phyloP scores from a whole-genome alignment of 2,888 invertebrate species.

The Bombyx huttoni region DNA sequence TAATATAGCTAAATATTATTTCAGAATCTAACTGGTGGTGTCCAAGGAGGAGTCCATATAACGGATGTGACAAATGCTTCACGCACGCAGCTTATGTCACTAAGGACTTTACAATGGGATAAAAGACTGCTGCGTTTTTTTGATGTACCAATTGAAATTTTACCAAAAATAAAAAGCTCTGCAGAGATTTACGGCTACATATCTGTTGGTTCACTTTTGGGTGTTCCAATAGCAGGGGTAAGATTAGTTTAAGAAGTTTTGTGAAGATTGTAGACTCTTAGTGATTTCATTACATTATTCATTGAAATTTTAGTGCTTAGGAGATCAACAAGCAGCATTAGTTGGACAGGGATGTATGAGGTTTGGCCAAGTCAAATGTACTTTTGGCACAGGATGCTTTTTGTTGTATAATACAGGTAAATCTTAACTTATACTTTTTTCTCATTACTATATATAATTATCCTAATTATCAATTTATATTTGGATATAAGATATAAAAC shows the following conservation, averaged over 20 bases:
- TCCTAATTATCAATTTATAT: too few species aligned
- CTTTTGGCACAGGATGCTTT: slow-evolving; percentile 96
- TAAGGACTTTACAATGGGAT: slow-evolving; percentile 92
- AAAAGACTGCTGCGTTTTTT: slow-evolving; percentile 89
- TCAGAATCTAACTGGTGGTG: slow-evolving; percentile 75
- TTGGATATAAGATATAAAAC: too few species aligned
- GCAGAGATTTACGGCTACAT: slow-evolving; percentile 93
- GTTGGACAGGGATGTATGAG: slow-evolving; percentile 93
- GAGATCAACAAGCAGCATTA: slow-evolving; percentile 95
- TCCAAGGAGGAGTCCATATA: slow-evolving; percentile 76
- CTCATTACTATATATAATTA: neutral
- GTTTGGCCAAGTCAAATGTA: slow-evolving; percentile 93
- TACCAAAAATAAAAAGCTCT: slow-evolving; percentile 92
- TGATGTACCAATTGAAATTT: slow-evolving; percentile 83
- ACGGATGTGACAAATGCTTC: slow-evolving; percentile 99
- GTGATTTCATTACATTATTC: neutral
- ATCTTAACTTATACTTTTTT: neutral
- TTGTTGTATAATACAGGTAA: slow-evolving; percentile 93
- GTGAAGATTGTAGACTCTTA: neutral
- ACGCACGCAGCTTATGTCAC: slow-evolving; percentile 95
- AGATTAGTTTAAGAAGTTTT: slow-evolving; percentile 26
- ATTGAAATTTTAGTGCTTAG: slow-evolving; percentile 78
- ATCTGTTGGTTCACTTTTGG: slow-evolving; percentile 79
- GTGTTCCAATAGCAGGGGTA: slow-evolving; percentile 91
- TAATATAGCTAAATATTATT: slow-evolving; percentile 7